A percentile compares a stretch with the other conserved stretches of the same genome.
phyloP scores from a whole-genome alignment of 1,140 invertebrate species.

The Melanaphis sacchari region DNA sequence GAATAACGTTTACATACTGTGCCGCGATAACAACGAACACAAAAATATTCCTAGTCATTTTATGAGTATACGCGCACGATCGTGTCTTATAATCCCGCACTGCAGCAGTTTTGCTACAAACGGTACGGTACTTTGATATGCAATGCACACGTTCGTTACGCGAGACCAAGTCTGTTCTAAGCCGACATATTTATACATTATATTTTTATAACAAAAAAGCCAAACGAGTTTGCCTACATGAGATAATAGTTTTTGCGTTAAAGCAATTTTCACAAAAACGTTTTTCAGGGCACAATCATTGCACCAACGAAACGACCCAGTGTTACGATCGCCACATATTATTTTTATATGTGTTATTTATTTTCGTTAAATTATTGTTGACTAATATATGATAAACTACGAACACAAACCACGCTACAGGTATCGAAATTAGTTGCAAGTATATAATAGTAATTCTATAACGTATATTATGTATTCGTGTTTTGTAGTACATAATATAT shows the following conservation, averaged over 20 bases:
- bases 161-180: slow-evolving; percentile 6
- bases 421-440: background rate
- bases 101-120: background rate
- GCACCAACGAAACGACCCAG: background rate
- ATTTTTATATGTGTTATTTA: background rate
- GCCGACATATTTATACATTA: background rate
- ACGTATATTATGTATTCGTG: background rate
- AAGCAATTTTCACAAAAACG: background rate
- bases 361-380: background rate
- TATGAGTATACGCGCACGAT: background rate
- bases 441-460: background rate
- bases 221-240: too few relatives aligned
- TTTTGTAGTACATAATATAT: background rate
- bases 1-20: background rate
- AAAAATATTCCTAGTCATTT: background rate
- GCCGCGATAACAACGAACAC: background rate
- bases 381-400: background rate
- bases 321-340: background rate
- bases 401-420: background rate
- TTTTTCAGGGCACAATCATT: background rate
- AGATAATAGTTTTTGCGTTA: background rate
- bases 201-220: background rate
- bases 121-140: slow-evolving; percentile 20
- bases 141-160: slow-evolving; percentile 25
- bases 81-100: background rate